Conservation (phyloP, 2,797 vertebrate species). For the Clarias platycephalus region DNA sequence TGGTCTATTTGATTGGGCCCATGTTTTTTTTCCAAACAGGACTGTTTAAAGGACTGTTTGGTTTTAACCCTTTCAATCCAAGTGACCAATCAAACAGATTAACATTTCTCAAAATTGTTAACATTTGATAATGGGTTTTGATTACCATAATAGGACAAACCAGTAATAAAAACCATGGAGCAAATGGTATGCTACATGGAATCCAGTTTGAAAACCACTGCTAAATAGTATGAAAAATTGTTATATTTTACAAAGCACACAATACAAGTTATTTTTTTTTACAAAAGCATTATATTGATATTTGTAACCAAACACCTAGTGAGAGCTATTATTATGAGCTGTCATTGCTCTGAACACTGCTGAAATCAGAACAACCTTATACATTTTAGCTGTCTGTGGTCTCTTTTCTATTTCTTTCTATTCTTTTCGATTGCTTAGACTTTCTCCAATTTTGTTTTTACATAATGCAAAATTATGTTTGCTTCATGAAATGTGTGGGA, state of each 20-base stretch:
- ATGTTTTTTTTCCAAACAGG: not conserved
- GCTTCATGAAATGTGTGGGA: conserved; percentile 39
- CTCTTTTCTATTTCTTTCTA: conserved; percentile 44
- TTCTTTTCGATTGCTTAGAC: conserved; percentile 25
- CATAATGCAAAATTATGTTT: conserved; percentile 53
- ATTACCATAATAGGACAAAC: not conserved
- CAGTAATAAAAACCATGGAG: not conserved
- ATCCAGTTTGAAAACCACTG: not conserved
- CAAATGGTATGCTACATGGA: not conserved
- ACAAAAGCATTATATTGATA: conserved; percentile 47
- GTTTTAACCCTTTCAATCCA: not conserved
- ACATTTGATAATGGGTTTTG: not conserved
- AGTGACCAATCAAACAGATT: no score
- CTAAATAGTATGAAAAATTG: not conserved
- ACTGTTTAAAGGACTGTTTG: not conserved
- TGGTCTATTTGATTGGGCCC: not conserved
- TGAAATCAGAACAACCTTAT: conserved; percentile 58
- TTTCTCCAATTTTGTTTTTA: conserved; percentile 51
- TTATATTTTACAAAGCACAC: not conserved
- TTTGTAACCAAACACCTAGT: conserved; percentile 56
- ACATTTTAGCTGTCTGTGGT: conserved; percentile 48
- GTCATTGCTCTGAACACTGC: conserved; percentile 18
- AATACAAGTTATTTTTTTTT: conserved; percentile 2
- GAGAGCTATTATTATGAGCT: conserved; percentile 65
- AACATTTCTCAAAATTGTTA: no score